Evolutionary conservation across 2,113 vertebrate genomes (phyloP), one percentile per base, ranked within the genome.

Genomic region (Guaruba guarouba): DNA sequence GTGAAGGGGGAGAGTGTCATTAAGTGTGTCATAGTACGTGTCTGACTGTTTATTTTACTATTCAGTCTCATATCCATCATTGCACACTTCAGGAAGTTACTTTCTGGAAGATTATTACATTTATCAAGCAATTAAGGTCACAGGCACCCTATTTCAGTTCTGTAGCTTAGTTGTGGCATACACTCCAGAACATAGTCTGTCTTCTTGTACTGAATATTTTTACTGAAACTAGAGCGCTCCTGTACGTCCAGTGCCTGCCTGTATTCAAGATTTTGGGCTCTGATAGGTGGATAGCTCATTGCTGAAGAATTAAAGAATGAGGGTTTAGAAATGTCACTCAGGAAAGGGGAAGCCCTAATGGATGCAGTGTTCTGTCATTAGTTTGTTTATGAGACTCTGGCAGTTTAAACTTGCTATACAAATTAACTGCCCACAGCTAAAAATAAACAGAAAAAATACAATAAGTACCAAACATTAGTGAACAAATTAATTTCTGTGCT

Each of bases 1-100:
- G 62, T 51, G 6, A 59, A 54, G 19, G 17, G 3, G 3, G 2
- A 10, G 6, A 43, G 13, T 7, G 11, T 82, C 1, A 0, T 46
- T 71, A 78, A 90, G 31, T 35, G 19, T 4, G 2, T 48, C 0
- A 0, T 37, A 59, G 27, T 54, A 18, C 2, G 4, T 5, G 3
- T 67, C 16, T 79, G 37, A 44, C 8, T 71, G 18, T 67, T 24
- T 78, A 41, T 75, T 84, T 88, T 71, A 46, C 5, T 61, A 17
- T 63, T 64, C 19, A 33, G 12, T 51, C 33, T 84, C 48, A 35
- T 19, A 3, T 37, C 4, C 9, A 8, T 78, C 11, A 44, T 92
- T 70, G 2, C 5, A 75, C 10, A 44, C 31, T 75, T 73, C 18
- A 63, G 41, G n/a, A 78, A 63, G 14, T 35, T 88, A 24, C 10